Base-by-base conservation (phyloP, 2,113 vertebrate genomes). In the Genyomyrus donnyi region DNA sequence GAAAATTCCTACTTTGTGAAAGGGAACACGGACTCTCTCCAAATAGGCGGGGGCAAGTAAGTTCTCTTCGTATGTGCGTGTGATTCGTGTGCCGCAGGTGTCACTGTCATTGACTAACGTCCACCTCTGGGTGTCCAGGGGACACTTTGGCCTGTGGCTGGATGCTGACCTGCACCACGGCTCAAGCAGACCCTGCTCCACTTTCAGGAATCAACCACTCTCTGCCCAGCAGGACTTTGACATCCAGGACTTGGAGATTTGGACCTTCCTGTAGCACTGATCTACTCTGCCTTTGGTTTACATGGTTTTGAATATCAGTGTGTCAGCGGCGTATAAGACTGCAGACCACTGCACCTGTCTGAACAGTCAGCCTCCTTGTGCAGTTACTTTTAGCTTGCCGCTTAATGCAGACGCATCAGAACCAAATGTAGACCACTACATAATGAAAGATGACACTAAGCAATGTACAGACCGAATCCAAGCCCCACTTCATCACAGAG, bases 1-100 rank as follows among this genome's bases (percentile, higher is more conserved):
- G 98, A 99, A 92, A 99, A 99, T 90, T 99, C 98, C 0, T 99
- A 99, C 93, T 99, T 99, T 93, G 98, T 99, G 92, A 99, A 99
- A 17, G 98, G 98, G 94, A 97, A 98, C 91, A 97, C 92, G 88
- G 97, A 96, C 92, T 99, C 97, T 92, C 96, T 99, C 92, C 97
- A 99, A 95, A 96, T 99, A 13, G 98, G 98, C 92, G 98, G 98
- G 92, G 98, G 98, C 94, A 97, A 97, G 98, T 99, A 94, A 95
- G 97, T 92, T 19, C 53, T 88, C 35, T 66, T 45, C 3, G 2
- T 74, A 19, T 70, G 3, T 88, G n/a, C 39, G 3, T 10, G 70
- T 88, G 46, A 89, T 35, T 1, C 24, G 39, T 56, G 39, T 13
- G 11, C 11, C 27, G 3, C 8, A 87, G n/a, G 27, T 87, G 17